phyloP scores from a whole-genome alignment of 2,797 vertebrate genomes.

The Schizothorax lantsangensis region DNA sequence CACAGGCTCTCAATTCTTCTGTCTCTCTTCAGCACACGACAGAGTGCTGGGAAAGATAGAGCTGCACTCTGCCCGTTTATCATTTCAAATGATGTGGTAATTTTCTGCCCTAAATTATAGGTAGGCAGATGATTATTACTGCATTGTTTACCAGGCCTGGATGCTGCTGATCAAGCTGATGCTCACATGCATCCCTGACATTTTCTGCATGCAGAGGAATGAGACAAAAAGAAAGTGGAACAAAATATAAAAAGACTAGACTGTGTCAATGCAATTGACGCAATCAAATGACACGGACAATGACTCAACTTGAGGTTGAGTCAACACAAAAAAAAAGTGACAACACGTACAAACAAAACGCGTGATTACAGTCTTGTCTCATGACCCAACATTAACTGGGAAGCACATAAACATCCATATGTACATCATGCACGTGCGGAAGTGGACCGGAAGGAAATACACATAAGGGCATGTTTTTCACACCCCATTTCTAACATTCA shows the following conservation, averaged over 20 bases:
- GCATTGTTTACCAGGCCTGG: slow-evolving; percentile 27
- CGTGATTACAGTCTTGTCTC: neutral
- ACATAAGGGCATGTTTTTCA: neutral
- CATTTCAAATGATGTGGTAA: slow-evolving; percentile 39
- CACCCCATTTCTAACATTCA: neutral
- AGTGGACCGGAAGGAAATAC: neutral
- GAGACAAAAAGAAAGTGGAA: neutral
- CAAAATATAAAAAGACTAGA: slow-evolving; percentile 10
- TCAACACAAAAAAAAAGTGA: neutral
- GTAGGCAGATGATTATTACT: slow-evolving; percentile 3
- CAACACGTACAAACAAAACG: neutral
- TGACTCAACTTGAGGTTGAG: neutral
- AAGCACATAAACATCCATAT: neutral
- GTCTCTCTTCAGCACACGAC: neutral
- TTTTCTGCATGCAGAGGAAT: neutral
- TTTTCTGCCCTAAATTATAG: slow-evolving; percentile 49
- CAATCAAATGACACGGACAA: neutral
- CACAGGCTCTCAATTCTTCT: slow-evolving; percentile 1
- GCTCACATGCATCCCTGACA: neutral
- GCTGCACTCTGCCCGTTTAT: slow-evolving; percentile 30
- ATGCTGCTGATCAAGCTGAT: slow-evolving; percentile 9
- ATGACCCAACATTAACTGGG: neutral
- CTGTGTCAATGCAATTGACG: slow-evolving; percentile 13
- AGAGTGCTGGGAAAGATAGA: neutral
- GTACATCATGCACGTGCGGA: neutral